Evolutionary conservation across 2,888 invertebrate genomes (phyloP).

Genomic region (Lobophora halterata): DNA sequence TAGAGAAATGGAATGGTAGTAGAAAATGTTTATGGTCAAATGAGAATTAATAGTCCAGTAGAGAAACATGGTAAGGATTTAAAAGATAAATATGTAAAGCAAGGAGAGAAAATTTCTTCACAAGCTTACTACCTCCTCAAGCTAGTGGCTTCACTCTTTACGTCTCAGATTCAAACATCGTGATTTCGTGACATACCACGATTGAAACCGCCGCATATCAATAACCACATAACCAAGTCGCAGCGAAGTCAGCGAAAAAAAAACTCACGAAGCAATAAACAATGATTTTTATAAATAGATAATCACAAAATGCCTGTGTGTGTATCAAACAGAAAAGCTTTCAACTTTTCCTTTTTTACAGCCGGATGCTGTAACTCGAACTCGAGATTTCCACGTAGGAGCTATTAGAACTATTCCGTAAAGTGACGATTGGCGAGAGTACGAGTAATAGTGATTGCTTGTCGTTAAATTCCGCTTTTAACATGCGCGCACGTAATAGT

Average conservation of each 20-base stretch:
- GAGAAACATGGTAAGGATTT: too few relatives aligned
- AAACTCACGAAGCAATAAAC: conserved; percentile 23
- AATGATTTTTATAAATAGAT: conserved; percentile 24
- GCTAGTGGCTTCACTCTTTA: too few relatives aligned
- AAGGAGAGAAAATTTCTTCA: too few relatives aligned
- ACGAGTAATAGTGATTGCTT: conserved; percentile 39
- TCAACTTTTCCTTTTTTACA: conserved; percentile 50
- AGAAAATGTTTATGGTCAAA: background rate
- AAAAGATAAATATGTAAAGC: too few relatives aligned
- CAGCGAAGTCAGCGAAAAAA: conserved; percentile 18
- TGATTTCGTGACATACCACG: too few relatives aligned
- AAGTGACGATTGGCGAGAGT: conserved; percentile 36
- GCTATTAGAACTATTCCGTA: conserved; percentile 35
- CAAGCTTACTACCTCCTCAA: too few relatives aligned
- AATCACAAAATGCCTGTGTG: conserved; percentile 18
- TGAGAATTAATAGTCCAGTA: too few relatives aligned
- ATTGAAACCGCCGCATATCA: conserved; percentile 14
- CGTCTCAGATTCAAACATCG: too few relatives aligned
- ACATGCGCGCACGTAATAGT: conserved; percentile 23
- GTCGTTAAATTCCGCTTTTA: conserved; percentile 47
- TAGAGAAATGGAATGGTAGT: conserved; percentile 1
- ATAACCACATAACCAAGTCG: conserved; percentile 21
- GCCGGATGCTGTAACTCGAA: conserved; percentile 45
- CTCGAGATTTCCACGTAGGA: conserved; percentile 38
- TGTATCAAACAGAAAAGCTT: conserved; percentile 40